Base-by-base conservation (phyloP, 92 coral and sea anemone species). In the Parazoanthus swiftii region DNA sequence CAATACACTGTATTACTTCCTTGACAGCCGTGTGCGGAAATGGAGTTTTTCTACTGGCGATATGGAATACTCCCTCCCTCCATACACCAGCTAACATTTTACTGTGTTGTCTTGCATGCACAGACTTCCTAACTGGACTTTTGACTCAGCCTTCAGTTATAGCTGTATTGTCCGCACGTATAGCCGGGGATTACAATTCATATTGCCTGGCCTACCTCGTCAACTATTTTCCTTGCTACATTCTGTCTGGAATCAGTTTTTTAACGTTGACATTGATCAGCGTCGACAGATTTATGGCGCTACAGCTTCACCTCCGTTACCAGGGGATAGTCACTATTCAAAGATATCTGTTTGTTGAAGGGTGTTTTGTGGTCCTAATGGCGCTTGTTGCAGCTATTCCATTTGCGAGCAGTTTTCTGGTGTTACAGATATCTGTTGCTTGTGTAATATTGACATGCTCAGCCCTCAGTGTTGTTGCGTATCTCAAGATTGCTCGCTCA, bases 221-320 rank as follows among this genome's bases (percentile, higher is more conserved):
- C 14, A 84, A 84, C 78, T 84, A 84, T 46, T 84, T 84, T 2
- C 87, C 87, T 4, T 84, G 87, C 16, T 84, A 84, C n/a, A 84
- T 84, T 72, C 25, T 84, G 18, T 84, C 87, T 3, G 87, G 87
- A 84, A 46, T 84, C 66, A 84, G 87, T 68, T 84, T 84, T 38
- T 63, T 84, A 13, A 84, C 87, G 38, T 10, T 84, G 23, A 84
- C 87, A 6, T 71, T 84, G 33, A 84, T 84, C 87, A 84, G 87
- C 23, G 23, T 84, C 25, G 87, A 84, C 48, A 70, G 87, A 29
- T 71, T 84, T 10, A 26, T 84, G 4, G 87, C 87, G 8, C 26
- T 84, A n/a, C 77, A 84, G 18, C 44, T 84, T 29, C 87, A 84
- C 43, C 87, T 84, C 46, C 87, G 87, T 48, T 84, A 84, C 79